Evolutionary conservation across 92 coral and sea anemone genomes (phyloP).

Genomic region (Diadumene lineata): DNA sequence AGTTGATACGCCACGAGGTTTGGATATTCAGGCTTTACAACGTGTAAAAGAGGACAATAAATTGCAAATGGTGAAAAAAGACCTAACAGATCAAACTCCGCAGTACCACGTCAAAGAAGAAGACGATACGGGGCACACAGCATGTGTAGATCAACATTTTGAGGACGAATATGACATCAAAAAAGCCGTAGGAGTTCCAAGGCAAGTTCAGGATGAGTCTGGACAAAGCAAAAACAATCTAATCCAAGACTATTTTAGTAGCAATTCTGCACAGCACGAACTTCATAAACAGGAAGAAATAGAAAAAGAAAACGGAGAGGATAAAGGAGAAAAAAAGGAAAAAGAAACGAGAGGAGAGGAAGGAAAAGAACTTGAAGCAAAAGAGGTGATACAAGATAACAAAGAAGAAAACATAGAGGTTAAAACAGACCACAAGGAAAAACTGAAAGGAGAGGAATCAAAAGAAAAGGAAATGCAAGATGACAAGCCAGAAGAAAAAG

Average conservation of each 20-base stretch:
- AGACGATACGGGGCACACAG: too few relatives aligned
- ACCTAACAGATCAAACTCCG: background rate
- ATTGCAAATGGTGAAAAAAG: background rate
- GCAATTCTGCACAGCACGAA: too few relatives aligned
- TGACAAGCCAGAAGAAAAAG: background rate
- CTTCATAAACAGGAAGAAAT: too few relatives aligned
- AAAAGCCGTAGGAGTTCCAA: too few relatives aligned
- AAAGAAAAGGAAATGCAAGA: background rate
- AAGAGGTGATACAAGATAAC: background rate
- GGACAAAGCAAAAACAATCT: too few relatives aligned
- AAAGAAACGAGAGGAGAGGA: background rate
- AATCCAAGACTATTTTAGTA: too few relatives aligned
- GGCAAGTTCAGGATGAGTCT: too few relatives aligned
- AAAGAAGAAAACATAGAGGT: background rate
- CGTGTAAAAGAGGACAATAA: background rate
- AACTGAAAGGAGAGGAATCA: background rate
- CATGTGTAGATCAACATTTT: background rate
- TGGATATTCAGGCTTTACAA: background rate
- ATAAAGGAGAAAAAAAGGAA: background rate
- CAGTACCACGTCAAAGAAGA: background rate
- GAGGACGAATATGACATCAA: too few relatives aligned
- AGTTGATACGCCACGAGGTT: background rate
- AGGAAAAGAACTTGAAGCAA: background rate
- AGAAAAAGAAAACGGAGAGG: background rate
- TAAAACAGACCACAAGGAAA: background rate